A percentile compares a stretch with the other conserved stretches of the same genome.
phyloP scores from a whole-genome alignment of 2,113 vertebrate genomes.

The Salvator merianae region DNA sequence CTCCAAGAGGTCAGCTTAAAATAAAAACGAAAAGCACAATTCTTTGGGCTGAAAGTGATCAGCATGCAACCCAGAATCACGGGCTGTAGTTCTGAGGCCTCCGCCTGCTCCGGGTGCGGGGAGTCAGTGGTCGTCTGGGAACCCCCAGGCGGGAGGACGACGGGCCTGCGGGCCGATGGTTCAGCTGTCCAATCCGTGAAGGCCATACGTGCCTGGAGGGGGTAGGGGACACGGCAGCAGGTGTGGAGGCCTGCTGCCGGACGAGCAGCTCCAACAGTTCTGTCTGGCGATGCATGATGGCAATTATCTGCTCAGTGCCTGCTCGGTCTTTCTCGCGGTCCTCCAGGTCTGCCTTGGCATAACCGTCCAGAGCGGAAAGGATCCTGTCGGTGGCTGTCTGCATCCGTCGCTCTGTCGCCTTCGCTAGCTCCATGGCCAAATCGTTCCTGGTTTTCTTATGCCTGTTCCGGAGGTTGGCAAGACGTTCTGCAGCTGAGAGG shows the following conservation, averaged over 20 bases:
- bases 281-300: conserved; percentile 10
- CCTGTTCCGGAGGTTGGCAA: conserved; percentile 3
- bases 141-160: not conserved
- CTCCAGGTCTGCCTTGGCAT: not conserved
- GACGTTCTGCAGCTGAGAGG: not conserved
- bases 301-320: not conserved
- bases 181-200: not conserved
- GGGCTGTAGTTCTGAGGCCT: conserved; percentile 7
- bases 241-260: not conserved
- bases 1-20: not conserved
- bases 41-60: not conserved
- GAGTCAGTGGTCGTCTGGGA: not conserved
- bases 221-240: not conserved
- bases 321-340: not conserved
- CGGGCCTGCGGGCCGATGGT: not conserved
- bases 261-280: conserved; percentile 6
- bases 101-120: not conserved
- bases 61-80: not conserved
- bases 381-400: not conserved
- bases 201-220: not conserved
- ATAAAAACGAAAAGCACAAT: not conserved
- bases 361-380: not conserved
- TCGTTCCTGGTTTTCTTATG: conserved; percentile 11
- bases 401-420: not conserved
- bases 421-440: not conserved